Base-by-base conservation (phyloP, 2,113 vertebrate genomes). In the Tychaedon coryphoeus region DNA sequence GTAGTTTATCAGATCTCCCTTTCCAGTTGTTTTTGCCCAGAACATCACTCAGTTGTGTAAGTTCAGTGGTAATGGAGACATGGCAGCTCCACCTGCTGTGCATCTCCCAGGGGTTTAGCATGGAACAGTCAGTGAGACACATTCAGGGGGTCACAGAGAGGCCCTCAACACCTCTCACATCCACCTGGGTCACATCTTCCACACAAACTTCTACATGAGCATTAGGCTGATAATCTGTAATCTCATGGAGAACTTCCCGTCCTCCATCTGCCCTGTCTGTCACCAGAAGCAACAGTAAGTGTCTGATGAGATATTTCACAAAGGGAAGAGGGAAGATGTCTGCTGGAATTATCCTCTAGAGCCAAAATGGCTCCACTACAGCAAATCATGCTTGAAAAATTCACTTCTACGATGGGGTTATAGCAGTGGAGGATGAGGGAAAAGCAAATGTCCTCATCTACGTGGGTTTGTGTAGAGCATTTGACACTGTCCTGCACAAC, bases 11-110 rank as follows among this genome's bases (percentile, higher is more conserved):
- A 23, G 34, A 38, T 47, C 82, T 86, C 48, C 78, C n/a, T 82
- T 74, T 51, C 33, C 29, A 88, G 58, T 57, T 60, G 53, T 29
- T 80, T 75, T 54, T 67, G 34, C 45, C 58, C 88, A 75, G 53
- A 58, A 28, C 10, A 10, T 69, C 40, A 34, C 31, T 61, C 19
- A 7, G 47, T 16, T 48, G 47, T 28, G 5, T 5, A 25, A 48
- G 25, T 0, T 26, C 40, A 20, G 5, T 7, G 43, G 64, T 26
- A 48, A 51, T 1, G 22, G 62, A 64, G 83, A 86, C 60, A 12
- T 10, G 5, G 50, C 62, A 95, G 89, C 79, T 78, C 88, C 71
- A 93, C 71, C 92, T 92, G 65, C 91, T 60, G 94, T 33, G 58
- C 84, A 43, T 47, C 34, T 20, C 23, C 62, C 31, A 58, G 9